Base-by-base conservation (phyloP, 2,797 vertebrate species). In the Carduelis carduelis region DNA sequence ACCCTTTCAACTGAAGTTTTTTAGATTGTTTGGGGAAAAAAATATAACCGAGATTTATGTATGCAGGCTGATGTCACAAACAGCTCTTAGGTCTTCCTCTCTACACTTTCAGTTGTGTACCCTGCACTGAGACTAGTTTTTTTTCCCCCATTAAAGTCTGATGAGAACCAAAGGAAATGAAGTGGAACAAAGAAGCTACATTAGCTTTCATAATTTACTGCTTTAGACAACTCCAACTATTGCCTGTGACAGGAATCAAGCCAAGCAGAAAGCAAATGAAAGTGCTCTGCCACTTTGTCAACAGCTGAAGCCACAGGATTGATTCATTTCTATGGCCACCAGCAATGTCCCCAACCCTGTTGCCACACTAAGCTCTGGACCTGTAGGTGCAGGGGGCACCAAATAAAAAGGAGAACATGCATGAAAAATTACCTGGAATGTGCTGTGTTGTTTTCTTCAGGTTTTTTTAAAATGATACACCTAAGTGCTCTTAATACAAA, bases 221-320 rank as follows among this genome's bases (percentile, higher is more conserved):
- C 64, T 89, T 46, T 57, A 89, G 84, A 91, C 82, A 94, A 72
- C 43, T 82, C 81, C 2, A 15, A 14, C 70, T 77, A 91, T 8
- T 71, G 83, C 57, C 76, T 28, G 13, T 49, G 78, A 95, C 90
- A 93, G 75, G 66, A 91, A 77, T 32, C 52, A 91, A 94, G 69
- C 46, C 81, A 91, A 75, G 90, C 81, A 93, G 78, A 96, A 96
- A 85, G 75, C 34, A 91, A 94, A 91, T 52, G 21, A n/a, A 92
- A 75, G 49, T 59, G 69, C 35, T 83, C 37, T 83, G 65, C 50
- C 65, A 78, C 87, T 91, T 59, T 11, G 3, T 65, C 60, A 66
- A 71, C 41, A 17, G 46, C 59, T 74, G 41, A 87, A 93, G 49
- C 60, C 12, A 4, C 41, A 74, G 55, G 43, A 61, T 3, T 63